Evolutionary conservation across 2,113 vertebrate species (phyloP).

Genomic region (Hipposideros armiger): DNA sequence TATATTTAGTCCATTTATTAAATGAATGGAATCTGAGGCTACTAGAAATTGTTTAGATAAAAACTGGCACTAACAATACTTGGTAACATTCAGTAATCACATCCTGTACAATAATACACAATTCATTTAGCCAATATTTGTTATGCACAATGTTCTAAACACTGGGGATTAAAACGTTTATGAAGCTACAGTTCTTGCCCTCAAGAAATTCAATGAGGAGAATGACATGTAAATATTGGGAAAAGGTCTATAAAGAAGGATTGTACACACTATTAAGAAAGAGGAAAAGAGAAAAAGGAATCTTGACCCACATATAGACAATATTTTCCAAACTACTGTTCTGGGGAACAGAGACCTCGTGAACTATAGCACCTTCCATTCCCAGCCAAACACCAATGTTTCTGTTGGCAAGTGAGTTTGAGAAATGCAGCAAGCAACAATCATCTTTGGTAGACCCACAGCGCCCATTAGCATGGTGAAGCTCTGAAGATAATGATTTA

Average conservation of each 20-base stretch:
- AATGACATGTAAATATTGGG: neutral
- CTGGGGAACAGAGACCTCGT: neutral
- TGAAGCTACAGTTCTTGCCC: neutral
- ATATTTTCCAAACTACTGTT: neutral
- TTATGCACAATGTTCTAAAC: neutral
- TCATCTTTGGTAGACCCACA: neutral
- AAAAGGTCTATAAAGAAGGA: neutral
- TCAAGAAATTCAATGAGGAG: constrained; percentile 25
- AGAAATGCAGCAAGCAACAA: neutral
- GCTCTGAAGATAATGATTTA: neutral
- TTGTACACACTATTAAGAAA: neutral
- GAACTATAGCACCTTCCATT: neutral
- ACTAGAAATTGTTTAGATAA: constrained; percentile 24
- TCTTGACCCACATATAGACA: neutral
- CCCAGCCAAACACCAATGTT: neutral
- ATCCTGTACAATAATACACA: neutral
- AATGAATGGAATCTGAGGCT: neutral
- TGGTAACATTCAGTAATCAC: constrained; percentile 18
- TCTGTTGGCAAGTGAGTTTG: neutral
- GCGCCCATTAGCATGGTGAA: neutral
- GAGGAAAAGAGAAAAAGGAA: neutral
- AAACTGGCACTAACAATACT: constrained; percentile 37
- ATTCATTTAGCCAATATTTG: neutral
- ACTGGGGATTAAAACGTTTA: neutral
- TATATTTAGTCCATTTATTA: constrained; percentile 27